Evolutionary conservation across 2,888 invertebrate species (phyloP), one percentile per base, ranked within the genome.

Genomic region (Clusia tigrina): DNA sequence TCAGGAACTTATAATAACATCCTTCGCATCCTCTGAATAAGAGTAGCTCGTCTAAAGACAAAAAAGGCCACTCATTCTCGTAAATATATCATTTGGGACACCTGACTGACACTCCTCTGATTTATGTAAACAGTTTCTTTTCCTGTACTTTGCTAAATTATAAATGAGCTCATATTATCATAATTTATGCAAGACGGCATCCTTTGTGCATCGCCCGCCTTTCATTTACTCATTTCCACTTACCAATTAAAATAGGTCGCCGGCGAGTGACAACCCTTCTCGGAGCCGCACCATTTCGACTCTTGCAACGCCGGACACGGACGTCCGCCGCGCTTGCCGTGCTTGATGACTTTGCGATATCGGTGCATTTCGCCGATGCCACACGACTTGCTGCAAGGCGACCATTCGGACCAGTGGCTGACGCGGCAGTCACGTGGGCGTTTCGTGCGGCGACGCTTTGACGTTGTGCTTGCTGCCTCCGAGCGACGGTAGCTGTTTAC

Each of bases 351-450:
- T 72, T 90, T 89, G 67, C 95, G 88, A 71, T 89, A 89, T 73
- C 96, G 89, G 81, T 90, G 87, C 83, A 92, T 93, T 77, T 94
- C 92, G 23, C 96, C 96, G 66, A 95, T 94, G 68, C 95, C 95
- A 80, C 96, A 95, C 58, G 92, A 90, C 78, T 92, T 91, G 84
- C 91, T 93, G 86, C 96, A 96, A 9, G 89, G 86, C 77, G 92
- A 91, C 95, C 94, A 95, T 61, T 90, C 89, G 24, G 92, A 91
- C 95, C 94, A 95, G 70, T 90, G 90, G 68, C 91, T 89, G 58
- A 95, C 92, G 72, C 91, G 89, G 85, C 95, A 95, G 84, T 94
- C 93, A 72, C 92, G 87, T 60, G 91, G 88, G 78, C 88, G 70
- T 62, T 68, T 68, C 58, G 68, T 59, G 63, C 78, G 78, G 26